These are phyloP conservation scores for Hydrochoerus hydrochaeris DNA, from an alignment of 2,113 vertebrate species.

Conservation along the genomic window DNA sequence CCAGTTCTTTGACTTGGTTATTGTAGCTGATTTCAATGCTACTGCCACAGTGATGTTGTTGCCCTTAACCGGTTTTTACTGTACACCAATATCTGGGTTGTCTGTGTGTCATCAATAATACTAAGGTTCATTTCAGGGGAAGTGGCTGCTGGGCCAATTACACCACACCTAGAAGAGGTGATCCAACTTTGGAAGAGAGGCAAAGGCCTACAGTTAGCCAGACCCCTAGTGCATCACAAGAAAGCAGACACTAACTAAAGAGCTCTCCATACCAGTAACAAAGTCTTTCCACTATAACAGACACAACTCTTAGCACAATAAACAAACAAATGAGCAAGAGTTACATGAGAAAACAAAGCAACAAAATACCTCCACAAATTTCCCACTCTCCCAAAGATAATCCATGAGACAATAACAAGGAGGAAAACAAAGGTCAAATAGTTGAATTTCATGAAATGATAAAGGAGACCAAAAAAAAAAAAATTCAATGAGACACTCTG, in stretches of 20 bases:
- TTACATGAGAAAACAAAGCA: not conserved
- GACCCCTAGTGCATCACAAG: too few species aligned
- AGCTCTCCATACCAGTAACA: not conserved
- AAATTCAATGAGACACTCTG: not conserved
- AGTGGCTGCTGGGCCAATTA: too few species aligned
- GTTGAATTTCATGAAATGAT: not conserved
- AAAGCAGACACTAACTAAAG: too few species aligned
- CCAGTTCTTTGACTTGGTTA: not conserved
- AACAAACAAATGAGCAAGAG: not conserved
- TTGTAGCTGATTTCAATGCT: not conserved
- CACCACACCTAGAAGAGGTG: too few species aligned
- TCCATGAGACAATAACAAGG: not conserved
- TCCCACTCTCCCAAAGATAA: not conserved
- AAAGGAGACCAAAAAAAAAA: not conserved
- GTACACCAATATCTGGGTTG: not conserved
- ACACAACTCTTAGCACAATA: not conserved
- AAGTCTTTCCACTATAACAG: not conserved
- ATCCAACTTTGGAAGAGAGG: too few species aligned
- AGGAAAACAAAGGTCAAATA: not conserved
- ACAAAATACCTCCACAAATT: not conserved
- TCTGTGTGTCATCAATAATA: not conserved
- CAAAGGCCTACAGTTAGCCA: too few species aligned
- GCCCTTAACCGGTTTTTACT: too few species aligned
- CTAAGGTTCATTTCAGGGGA: not conserved
- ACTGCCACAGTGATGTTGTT: not conserved